These are phyloP conservation scores for Galleria mellonella DNA, from an alignment of 1,140 invertebrate species.

Conservation along the genomic window DNA sequence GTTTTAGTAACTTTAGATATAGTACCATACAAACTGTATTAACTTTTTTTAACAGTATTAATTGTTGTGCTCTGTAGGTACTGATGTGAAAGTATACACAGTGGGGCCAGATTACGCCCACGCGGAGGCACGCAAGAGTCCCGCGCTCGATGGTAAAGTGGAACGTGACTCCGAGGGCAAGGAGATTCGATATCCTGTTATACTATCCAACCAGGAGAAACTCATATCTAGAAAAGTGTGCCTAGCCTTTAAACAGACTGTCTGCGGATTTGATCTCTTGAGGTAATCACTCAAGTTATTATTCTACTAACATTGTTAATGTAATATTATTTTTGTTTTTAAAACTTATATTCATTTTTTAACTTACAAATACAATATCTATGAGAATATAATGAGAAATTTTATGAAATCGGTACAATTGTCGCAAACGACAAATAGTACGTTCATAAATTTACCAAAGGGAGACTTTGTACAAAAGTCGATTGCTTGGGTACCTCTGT, in stretches of 20 bases:
- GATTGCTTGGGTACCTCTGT: too few species aligned
- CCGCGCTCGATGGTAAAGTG: constrained; percentile 98
- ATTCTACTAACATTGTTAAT: background rate
- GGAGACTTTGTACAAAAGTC: too few species aligned
- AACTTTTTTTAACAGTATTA: too few species aligned
- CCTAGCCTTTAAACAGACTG: constrained; percentile 98
- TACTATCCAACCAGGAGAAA: constrained; percentile 98
- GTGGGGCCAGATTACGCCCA: constrained; percentile 98
- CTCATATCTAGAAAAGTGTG: constrained; percentile 99
- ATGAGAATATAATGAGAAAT: too few species aligned
- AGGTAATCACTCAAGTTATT: constrained; percentile 75
- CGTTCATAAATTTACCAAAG: too few species aligned
- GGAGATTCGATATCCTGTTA: constrained; percentile 98
- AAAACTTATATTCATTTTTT: too few species aligned
- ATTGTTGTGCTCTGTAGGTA: constrained; percentile 42
- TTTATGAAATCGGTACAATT: too few species aligned
- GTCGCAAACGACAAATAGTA: too few species aligned
- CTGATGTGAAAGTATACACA: constrained; percentile 79
- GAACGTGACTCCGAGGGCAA: constrained; percentile 98
- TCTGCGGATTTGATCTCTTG: constrained; percentile 99
- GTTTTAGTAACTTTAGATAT: too few species aligned
- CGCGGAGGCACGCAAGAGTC: constrained; percentile 98
- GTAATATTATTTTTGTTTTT: background rate
- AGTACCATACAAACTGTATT: too few species aligned
- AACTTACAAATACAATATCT: too few species aligned